Conservation (phyloP, 30 jellyfish, hydroid and myxozoan species). For the Pseudorhiza aurosa region DNA sequence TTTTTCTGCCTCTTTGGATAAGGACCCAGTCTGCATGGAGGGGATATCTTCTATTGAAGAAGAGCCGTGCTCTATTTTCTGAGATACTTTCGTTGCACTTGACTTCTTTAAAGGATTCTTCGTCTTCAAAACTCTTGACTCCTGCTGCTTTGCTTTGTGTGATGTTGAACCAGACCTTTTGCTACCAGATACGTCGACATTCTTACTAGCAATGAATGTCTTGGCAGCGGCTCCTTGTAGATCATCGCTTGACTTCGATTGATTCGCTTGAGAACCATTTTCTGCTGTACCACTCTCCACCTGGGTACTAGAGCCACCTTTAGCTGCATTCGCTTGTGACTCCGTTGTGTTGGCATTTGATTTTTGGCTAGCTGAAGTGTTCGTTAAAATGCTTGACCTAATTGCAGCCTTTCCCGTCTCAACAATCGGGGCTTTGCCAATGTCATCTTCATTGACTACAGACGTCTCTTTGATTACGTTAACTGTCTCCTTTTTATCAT, state of each 20-base stretch:
- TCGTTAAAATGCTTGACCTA: constrained; percentile 21
- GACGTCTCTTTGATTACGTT: constrained; percentile 14
- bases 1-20: constrained; percentile 19
- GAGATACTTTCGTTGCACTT: background rate
- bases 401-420: constrained; percentile 71
- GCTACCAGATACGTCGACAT: background rate
- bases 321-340: background rate
- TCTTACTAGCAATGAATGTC: constrained; percentile 23
- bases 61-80: constrained; percentile 10
- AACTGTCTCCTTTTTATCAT: constrained; percentile 12
- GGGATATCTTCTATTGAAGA: constrained; percentile 42
- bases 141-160: background rate
- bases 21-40: constrained; percentile 58
- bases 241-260: background rate
- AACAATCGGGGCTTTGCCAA: constrained; percentile 28
- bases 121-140: background rate
- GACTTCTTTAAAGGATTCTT: constrained; percentile 23
- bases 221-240: constrained; percentile 53
- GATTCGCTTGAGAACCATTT: background rate
- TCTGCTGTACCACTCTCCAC: background rate
- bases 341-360: background rate
- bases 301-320: background rate
- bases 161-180: constrained; percentile 28
- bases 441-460: constrained; percentile 50
- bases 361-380: background rate